Conservation (phyloP, 2,797 vertebrate species). For the Myotis myotis region DNA sequence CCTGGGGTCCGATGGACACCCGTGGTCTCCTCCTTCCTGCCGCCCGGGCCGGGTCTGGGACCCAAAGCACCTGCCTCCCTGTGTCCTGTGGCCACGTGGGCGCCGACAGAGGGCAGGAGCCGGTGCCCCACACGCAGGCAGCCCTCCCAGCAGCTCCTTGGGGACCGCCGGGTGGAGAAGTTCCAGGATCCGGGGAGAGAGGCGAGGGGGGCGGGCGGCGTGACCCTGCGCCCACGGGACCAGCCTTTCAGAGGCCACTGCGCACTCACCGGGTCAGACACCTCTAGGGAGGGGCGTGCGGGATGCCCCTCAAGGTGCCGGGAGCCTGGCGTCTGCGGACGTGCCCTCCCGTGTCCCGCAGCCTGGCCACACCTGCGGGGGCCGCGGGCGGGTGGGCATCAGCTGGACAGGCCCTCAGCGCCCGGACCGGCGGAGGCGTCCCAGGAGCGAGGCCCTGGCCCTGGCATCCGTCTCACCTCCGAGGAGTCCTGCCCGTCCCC, state of each 20-base stretch:
- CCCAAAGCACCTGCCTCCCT: background rate
- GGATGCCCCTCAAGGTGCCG: background rate
- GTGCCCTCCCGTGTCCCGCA: background rate
- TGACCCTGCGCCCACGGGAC: rapidly evolving
- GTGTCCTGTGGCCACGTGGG: background rate
- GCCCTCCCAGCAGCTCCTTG: background rate
- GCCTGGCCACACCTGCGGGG: background rate
- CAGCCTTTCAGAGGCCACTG: rapidly evolving
- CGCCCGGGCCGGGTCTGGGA: background rate
- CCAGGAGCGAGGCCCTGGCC: conserved; percentile 51
- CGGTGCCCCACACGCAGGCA: rapidly evolving
- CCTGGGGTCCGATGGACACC: background rate
- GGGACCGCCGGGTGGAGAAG: background rate
- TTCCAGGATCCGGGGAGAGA: background rate
- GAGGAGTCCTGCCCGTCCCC: conserved; percentile 56
- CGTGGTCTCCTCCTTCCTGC: background rate
- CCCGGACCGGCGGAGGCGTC: too few species aligned
- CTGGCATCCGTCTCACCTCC: conserved; percentile 78
- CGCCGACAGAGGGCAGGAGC: background rate
- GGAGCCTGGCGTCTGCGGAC: background rate
- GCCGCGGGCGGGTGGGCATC: rapidly evolving
- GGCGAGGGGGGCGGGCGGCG: rapidly evolving
- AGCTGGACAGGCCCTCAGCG: background rate
- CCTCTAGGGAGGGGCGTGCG: background rate
- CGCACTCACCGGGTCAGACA: rapidly evolving